These are phyloP conservation scores for Hydropsyche tenuis DNA, from an alignment of 1,140 invertebrate genomes.

Conservation along the genomic window DNA sequence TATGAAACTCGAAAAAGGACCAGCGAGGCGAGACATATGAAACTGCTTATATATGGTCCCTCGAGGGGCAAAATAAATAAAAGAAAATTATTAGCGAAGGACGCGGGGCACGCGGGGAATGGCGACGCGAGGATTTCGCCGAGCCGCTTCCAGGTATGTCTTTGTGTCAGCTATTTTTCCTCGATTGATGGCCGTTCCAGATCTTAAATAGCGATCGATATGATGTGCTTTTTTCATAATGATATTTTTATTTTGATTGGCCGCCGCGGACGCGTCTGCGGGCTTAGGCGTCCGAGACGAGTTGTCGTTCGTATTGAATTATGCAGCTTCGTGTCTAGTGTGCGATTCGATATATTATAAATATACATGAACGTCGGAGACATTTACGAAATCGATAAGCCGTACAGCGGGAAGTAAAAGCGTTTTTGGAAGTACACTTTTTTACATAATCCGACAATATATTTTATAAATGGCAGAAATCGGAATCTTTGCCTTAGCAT, in stretches of 20 bases:
- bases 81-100: constrained; percentile 30
- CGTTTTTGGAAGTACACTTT: no score
- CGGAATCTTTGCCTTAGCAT: no score
- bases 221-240: background rate
- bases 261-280: background rate
- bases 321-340: background rate
- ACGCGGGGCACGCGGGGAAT: constrained; percentile 35
- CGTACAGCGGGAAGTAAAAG: no score
- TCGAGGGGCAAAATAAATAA: constrained; percentile 23
- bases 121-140: constrained; percentile 4
- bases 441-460: no score
- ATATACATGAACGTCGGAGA: no score
- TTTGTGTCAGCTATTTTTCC: constrained; percentile 4
- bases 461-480: no score
- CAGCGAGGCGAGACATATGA: no score
- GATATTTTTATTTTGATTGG: background rate
- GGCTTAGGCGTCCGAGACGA: background rate
- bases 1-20: constrained; percentile 10
- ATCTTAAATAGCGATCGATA: background rate
- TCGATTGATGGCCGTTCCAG: constrained; percentile 19
- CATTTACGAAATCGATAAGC: no score
- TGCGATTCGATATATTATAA: no score
- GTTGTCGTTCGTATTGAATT: background rate
- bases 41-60: no score
- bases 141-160: constrained; percentile 32